Evolutionary conservation across 2,113 vertebrate species (phyloP).

Genomic region (Corynorhinus townsendii): DNA sequence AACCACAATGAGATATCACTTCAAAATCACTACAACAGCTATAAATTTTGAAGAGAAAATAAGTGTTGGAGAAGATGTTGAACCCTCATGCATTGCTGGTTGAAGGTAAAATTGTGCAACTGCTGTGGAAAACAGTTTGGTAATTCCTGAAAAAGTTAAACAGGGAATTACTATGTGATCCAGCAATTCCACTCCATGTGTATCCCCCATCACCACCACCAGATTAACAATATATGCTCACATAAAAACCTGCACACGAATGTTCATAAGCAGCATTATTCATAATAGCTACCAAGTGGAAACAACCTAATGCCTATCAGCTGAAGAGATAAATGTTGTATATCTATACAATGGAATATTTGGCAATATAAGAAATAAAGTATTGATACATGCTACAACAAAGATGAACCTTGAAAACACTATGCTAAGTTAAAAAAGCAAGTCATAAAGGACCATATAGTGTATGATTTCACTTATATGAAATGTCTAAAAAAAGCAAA

Average conservation of each 20-base stretch:
- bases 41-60: not conserved
- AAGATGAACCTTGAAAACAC: not conserved
- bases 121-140: not conserved
- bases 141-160: not conserved
- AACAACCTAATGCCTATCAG: not conserved
- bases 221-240: not conserved
- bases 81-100: not conserved
- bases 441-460: not conserved
- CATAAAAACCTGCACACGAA: not conserved
- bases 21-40: not conserved
- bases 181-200: not conserved
- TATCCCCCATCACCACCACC: not conserved
- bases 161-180: not conserved
- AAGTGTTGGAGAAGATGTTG: not conserved
- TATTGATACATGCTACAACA: not conserved
- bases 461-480: not conserved
- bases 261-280: not conserved
- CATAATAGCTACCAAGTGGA: not conserved
- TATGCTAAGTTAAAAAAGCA: not conserved
- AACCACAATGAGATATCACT: not conserved
- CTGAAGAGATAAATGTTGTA: not conserved
- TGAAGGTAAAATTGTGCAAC: not conserved
- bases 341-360: not conserved
- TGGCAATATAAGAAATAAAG: not conserved
- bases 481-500: not conserved